Percentiles rank a stretch among this genome's conserved stretches.
Evolutionary conservation across 2,888 invertebrate genomes (phyloP).

Genomic region (Parnassius orleans): DNA sequence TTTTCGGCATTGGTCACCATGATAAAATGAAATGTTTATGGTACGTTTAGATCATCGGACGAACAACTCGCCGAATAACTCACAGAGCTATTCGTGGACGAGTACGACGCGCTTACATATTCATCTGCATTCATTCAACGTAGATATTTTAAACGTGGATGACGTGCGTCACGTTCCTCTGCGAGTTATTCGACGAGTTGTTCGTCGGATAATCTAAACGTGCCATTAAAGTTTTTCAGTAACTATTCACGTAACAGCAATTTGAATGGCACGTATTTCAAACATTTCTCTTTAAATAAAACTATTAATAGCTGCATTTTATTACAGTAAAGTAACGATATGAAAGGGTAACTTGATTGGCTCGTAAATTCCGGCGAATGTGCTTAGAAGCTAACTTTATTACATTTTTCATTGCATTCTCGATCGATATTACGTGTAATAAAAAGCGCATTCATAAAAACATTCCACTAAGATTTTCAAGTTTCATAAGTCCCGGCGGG

Average conservation of each 20-base stretch:
- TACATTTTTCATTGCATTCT: not conserved
- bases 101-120: too few species aligned
- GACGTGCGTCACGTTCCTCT: too few species aligned
- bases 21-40: too few species aligned
- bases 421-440: not conserved
- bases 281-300: conserved; percentile 1
- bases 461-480: not conserved
- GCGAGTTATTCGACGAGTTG: too few species aligned
- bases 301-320: conserved; percentile 11
- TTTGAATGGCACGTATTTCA: not conserved
- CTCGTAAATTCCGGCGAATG: conserved; percentile 4
- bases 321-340: conserved; percentile 2
- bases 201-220: too few species aligned
- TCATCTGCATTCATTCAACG: too few species aligned
- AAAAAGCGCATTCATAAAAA: not conserved
- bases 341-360: conserved; percentile 3
- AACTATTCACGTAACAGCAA: not conserved
- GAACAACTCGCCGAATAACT: too few species aligned
- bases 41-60: too few species aligned
- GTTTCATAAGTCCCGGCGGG: too few species aligned
- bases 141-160: too few species aligned
- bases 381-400: conserved; percentile 2
- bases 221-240: not conserved
- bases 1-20: too few species aligned
- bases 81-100: too few species aligned